Percentiles rank a stretch among this genome's conserved stretches.
Evolutionary conservation across 1,140 invertebrate species (phyloP).

Genomic region (Drosophila guanche): DNA sequence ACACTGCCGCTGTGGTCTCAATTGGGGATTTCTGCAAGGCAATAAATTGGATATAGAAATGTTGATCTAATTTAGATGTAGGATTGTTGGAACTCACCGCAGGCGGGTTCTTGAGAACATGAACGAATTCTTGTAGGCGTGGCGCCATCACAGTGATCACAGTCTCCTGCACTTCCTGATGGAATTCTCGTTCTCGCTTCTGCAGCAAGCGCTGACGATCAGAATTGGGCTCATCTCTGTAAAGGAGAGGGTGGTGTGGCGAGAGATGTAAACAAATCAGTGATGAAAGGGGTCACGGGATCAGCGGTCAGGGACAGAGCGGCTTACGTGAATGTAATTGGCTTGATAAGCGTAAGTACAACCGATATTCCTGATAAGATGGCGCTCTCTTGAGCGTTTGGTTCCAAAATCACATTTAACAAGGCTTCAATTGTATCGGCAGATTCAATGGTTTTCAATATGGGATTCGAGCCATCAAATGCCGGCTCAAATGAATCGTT

Average conservation of each 20-base stretch:
- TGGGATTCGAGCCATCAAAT: constrained; percentile 77
- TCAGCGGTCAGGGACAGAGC: too few species aligned
- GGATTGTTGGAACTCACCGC: constrained; percentile 85
- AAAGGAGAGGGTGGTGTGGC: neutral
- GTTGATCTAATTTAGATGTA: neutral
- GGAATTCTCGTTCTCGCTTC: constrained; percentile 83
- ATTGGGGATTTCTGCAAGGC: constrained; percentile 67
- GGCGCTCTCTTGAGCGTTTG: constrained; percentile 88
- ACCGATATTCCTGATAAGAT: constrained; percentile 92
- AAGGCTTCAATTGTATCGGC: constrained; percentile 84
- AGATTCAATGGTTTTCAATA: constrained; percentile 76
- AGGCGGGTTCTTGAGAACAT: constrained; percentile 89
- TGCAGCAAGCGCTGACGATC: constrained; percentile 74
- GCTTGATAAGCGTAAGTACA: constrained; percentile 89
- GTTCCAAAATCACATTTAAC: constrained; percentile 89
- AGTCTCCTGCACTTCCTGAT: constrained; percentile 85
- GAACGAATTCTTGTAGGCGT: constrained; percentile 89
- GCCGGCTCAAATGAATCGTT: constrained; percentile 82
- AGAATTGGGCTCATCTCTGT: constrained; percentile 77
- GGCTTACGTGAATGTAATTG: constrained; percentile 76
- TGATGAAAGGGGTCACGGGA: neutral
- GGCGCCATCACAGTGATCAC: constrained; percentile 87
- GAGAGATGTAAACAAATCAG: neutral
- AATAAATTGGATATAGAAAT: neutral
- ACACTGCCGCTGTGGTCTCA: constrained; percentile 71